Evolutionary conservation across 2,113 vertebrate species (phyloP), one percentile per base, ranked within the genome.

Genomic region (Nerophis ophidion): DNA sequence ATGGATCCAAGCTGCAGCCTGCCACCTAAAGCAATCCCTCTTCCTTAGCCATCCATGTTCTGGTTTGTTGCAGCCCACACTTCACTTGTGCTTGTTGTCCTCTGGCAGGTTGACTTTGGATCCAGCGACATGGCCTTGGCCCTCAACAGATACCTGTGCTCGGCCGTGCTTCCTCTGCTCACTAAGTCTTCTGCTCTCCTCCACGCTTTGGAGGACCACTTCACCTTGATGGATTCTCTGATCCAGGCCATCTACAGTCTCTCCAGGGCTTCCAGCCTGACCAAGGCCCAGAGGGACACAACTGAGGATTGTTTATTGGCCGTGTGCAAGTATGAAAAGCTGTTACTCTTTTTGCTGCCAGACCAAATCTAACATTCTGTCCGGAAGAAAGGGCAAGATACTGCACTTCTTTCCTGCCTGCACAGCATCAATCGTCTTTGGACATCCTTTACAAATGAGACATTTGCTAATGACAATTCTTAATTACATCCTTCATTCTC

Each of bases 41-140:
- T 6, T 5, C 8, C 7, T 8, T 12, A 35, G 13, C 4, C 46
- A 19, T 10, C 4, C 19, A 2, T 11, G 10, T 1, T 42, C 4
- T 42, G 12, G 10, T 44, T 4, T 44, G 10, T 40, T 40, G 8
- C 38, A 40, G 6, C 11, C 12, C 12, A 44, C 40, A 12, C 11
- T 11, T 68, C 14, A 57, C 9, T 19, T 36, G 10, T 53, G 16
- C 16, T 16, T 73, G 7, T 61, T 12, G 26, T 63, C 36, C 16
- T 7, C 2, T 73, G 66, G 0, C 74, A 98, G 96, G 90, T 83
- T 56, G 93, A 91, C 56, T 79, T 97, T 74, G 94, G 92, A 64
- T 93, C 94, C 40, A 95, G 93, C 0, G 95, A 98, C 76, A 96
- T 98, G 95, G 93, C 95, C 34, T 81, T 98, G 87, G 95, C 95